Evolutionary conservation across 2,888 invertebrate species (phyloP).

Genomic region (Atethmia centrago): DNA sequence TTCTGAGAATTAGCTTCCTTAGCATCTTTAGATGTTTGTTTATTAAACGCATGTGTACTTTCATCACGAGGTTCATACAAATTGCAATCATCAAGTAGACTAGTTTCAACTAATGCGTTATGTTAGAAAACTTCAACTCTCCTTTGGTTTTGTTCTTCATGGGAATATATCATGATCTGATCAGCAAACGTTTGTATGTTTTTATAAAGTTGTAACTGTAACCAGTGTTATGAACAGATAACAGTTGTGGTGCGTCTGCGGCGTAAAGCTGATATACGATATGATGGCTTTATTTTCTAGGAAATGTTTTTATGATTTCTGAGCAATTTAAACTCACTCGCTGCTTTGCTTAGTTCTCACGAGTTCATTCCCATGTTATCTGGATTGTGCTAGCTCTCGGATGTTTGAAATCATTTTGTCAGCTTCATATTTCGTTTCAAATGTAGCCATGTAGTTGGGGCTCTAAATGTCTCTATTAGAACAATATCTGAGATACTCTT

Average conservation of each 20-base stretch:
- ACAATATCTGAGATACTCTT: not conserved
- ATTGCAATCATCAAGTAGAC: constrained; percentile 16
- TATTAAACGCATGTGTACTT: constrained; percentile 9
- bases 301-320: constrained; percentile 41
- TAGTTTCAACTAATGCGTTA: constrained; percentile 7
- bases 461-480: not conserved
- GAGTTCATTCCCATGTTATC: constrained; percentile 61
- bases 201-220: constrained; percentile 22
- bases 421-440: constrained; percentile 25
- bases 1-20: constrained; percentile 36
- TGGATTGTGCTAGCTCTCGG: constrained; percentile 57
- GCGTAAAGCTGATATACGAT: constrained; percentile 12
- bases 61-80: constrained; percentile 9
- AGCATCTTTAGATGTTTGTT: constrained; percentile 20
- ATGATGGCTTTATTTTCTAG: constrained; percentile 27
- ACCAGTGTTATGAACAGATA: constrained; percentile 17
- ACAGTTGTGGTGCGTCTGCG: constrained; percentile 15
- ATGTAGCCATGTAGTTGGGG: not conserved
- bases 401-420: constrained; percentile 31
- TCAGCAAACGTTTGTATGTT: constrained; percentile 8
- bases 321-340: constrained; percentile 42
- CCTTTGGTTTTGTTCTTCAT: not conserved
- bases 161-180: constrained; percentile 9
- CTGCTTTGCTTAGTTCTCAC: constrained; percentile 61
- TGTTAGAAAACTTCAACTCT: constrained; percentile 3